Percentiles rank a stretch among this genome's conserved stretches.
These are phyloP conservation scores for Sebastes kiyomatsui DNA, from an alignment of 2,797 vertebrate species.

Conservation along the genomic window DNA sequence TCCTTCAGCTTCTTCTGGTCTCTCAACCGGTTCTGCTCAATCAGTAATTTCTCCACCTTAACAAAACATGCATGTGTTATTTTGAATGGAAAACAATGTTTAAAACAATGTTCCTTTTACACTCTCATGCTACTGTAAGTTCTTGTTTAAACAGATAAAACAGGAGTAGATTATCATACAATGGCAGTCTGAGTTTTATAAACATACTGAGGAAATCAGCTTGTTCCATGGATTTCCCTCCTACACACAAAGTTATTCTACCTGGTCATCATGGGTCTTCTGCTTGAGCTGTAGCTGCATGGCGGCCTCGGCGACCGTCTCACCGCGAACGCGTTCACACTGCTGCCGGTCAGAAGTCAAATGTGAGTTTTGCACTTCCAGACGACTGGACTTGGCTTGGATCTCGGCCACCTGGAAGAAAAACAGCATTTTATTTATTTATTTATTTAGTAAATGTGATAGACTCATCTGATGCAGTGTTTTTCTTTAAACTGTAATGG, in stretches of 20 bases:
- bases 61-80: background rate
- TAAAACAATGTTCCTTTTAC: background rate
- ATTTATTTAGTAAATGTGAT: background rate
- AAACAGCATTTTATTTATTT: background rate
- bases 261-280: conserved; percentile 65
- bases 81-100: background rate
- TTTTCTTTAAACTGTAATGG: background rate
- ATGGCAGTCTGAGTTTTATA: background rate
- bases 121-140: background rate
- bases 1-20: conserved; percentile 65
- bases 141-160: background rate
- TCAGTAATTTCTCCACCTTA: conserved; percentile 74
- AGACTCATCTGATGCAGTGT: background rate
- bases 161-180: background rate
- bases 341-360: conserved; percentile 56
- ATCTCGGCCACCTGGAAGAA: conserved; percentile 73
- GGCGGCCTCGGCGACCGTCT: background rate
- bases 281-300: conserved; percentile 53
- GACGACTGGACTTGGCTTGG: conserved; percentile 68
- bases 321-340: conserved; percentile 40
- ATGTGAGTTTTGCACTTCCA: conserved; percentile 71
- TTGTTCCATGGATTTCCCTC: background rate
- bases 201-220: background rate
- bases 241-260: conserved; percentile 13
- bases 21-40: conserved; percentile 72